A percentile compares a stretch with the other conserved stretches of the same genome.
phyloP scores from a whole-genome alignment of 2,888 invertebrate species.

The Steinernema hermaphroditum region DNA sequence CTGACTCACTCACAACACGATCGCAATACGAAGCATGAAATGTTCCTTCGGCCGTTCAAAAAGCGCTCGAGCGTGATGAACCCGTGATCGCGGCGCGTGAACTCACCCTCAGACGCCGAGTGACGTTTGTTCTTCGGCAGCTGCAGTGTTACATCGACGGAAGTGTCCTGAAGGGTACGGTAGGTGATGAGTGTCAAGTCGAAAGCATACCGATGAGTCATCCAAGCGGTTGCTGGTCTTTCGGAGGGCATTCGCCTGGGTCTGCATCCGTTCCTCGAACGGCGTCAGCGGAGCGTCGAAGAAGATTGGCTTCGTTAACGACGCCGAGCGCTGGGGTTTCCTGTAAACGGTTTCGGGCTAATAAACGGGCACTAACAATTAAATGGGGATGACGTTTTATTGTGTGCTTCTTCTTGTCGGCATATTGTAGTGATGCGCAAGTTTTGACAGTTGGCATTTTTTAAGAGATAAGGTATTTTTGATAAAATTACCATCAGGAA shows the following conservation, averaged over 20 bases:
- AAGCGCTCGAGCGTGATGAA: too few species aligned
- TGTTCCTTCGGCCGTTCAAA: too few species aligned
- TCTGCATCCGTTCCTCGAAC: slow-evolving; percentile 59
- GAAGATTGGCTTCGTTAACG: slow-evolving; percentile 33
- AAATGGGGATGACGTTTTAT: too few species aligned
- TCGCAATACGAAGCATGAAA: too few species aligned
- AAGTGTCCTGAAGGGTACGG: slow-evolving; percentile 5
- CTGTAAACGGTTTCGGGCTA: neutral
- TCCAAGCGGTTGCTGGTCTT: slow-evolving; percentile 26
- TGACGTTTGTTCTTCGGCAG: slow-evolving; percentile 19
- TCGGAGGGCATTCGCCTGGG: slow-evolving; percentile 49
- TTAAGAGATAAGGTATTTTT: too few species aligned
- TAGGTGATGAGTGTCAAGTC: neutral
- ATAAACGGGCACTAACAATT: too few species aligned
- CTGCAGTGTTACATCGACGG: slow-evolving; percentile 13
- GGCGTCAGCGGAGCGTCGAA: slow-evolving; percentile 64
- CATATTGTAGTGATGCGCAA: too few species aligned
- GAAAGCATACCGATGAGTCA: neutral
- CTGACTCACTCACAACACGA: too few species aligned
- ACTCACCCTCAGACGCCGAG: slow-evolving; percentile 15
- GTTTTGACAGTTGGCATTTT: too few species aligned
- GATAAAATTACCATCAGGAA: too few species aligned
- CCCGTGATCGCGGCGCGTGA: neutral
- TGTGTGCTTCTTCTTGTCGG: too few species aligned
- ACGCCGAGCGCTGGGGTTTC: slow-evolving; percentile 21